Conservation (phyloP, 2,113 vertebrate genomes). For the Aegotheles bennettii region DNA sequence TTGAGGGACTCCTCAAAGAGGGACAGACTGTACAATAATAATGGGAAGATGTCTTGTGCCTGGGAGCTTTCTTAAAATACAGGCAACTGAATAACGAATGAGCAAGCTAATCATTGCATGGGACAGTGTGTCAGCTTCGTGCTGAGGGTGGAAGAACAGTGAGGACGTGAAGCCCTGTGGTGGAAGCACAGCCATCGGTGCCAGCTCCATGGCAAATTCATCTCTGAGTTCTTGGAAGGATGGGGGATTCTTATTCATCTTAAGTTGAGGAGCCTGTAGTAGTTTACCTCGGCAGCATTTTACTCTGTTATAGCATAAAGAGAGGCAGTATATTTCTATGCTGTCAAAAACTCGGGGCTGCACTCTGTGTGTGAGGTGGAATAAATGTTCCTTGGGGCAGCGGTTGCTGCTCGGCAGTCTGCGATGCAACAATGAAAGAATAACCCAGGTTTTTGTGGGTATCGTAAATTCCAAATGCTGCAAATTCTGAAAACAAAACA, state of each 20-base stretch:
- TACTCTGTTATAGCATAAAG: neutral
- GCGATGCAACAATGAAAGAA: neutral
- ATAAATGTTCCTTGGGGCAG: neutral
- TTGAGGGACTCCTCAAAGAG: neutral
- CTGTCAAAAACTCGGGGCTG: neutral
- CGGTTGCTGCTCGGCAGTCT: neutral
- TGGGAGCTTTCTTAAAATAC: neutral
- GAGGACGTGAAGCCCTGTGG: neutral
- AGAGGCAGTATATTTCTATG: neutral
- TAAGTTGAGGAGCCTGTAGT: neutral
- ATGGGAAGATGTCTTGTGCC: neutral
- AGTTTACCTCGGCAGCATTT: neutral
- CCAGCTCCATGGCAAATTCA: neutral
- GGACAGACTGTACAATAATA: neutral
- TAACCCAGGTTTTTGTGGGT: neutral
- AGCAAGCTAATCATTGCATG: neutral
- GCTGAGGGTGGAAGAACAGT: neutral
- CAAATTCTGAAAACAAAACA: neutral
- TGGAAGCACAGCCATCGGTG: neutral
- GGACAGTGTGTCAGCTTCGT: neutral
- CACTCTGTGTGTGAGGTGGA: no score
- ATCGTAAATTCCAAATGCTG: neutral
- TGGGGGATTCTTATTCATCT: fast-evolving
- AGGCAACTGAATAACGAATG: neutral
- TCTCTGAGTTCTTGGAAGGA: neutral